Percentiles rank a stretch among this genome's conserved stretches.
These are phyloP conservation scores for Pachyramphus minor DNA, from an alignment of 2,113 vertebrate genomes.

Conservation along the genomic window DNA sequence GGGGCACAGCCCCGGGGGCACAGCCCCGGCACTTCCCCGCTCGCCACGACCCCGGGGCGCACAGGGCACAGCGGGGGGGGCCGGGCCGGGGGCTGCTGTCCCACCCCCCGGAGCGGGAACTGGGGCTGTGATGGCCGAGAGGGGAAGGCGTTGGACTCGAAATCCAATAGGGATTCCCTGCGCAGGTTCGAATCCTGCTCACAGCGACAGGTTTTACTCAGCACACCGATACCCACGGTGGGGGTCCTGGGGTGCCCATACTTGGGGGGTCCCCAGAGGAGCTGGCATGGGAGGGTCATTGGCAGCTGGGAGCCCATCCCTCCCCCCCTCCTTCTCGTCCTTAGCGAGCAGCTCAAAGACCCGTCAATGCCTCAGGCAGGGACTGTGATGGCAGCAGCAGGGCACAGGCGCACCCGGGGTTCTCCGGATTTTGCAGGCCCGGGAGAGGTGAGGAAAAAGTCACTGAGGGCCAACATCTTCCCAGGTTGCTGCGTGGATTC, in stretches of 20 bases:
- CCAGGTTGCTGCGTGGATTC: not conserved
- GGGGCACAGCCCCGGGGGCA: too few relatives aligned
- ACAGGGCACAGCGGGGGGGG: too few relatives aligned
- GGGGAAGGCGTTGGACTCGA: constrained; percentile 27
- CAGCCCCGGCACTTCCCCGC: too few relatives aligned
- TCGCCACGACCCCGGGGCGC: too few relatives aligned
- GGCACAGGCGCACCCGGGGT: not conserved
- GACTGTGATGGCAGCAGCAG: too few relatives aligned
- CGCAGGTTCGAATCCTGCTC: constrained; percentile 23
- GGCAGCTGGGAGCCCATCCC: not conserved
- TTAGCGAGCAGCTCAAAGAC: too few relatives aligned
- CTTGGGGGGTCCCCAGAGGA: not conserved
- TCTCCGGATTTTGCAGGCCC: not conserved
- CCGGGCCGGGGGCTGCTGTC: too few relatives aligned
- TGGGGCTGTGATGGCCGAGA: constrained; percentile 25
- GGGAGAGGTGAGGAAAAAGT: not conserved
- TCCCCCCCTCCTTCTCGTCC: too few relatives aligned
- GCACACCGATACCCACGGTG: rapidly evolving
- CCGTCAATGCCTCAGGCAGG: not conserved
- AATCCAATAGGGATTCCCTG: constrained; percentile 22
- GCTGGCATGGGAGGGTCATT: too few relatives aligned
- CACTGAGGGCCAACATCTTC: too few relatives aligned
- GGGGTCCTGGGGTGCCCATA: rapidly evolving
- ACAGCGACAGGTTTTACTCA: rapidly evolving
- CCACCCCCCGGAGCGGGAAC: too few relatives aligned